These are phyloP conservation scores for Osmerus eperlanus DNA, from an alignment of 2,113 vertebrate genomes.

Conservation along the genomic window DNA sequence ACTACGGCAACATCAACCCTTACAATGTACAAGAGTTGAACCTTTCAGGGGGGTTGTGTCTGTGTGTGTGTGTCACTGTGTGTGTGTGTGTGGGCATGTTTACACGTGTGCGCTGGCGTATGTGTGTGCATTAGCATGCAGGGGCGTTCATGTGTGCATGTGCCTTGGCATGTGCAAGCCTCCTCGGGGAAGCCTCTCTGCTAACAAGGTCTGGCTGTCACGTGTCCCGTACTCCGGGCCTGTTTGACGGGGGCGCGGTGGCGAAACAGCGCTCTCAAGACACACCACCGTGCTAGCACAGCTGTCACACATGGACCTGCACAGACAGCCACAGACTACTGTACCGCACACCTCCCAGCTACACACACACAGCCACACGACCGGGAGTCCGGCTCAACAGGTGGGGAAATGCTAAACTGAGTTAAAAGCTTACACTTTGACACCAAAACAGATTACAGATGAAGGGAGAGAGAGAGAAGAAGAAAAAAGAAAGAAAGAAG, in stretches of 20 bases:
- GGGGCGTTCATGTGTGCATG: no score
- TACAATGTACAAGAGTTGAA: conserved; percentile 34
- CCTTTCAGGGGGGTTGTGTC: conserved; percentile 14
- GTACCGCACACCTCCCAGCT: conserved; percentile 6
- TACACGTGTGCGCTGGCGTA: conserved; percentile 6
- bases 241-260: no score
- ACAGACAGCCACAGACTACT: conserved; percentile 23
- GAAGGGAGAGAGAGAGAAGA: no score
- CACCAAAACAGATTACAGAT: no score
- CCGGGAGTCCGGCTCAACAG: no score
- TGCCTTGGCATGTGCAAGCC: no score
- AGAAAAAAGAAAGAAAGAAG: background rate
- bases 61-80: conserved; percentile 18
- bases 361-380: conserved; percentile 8
- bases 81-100: background rate
- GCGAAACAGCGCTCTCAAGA: background rate
- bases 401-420: no score
- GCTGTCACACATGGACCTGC: conserved; percentile 15
- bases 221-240: no score
- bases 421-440: no score
- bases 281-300: background rate
- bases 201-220: no score
- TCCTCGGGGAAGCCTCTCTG: no score
- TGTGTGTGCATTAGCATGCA: background rate
- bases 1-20: conserved; percentile 39